Percentiles rank a stretch among this genome's conserved stretches.
These are phyloP conservation scores for Oryctes rhinoceros DNA, from an alignment of 1,140 invertebrate genomes.

Conservation along the genomic window DNA sequence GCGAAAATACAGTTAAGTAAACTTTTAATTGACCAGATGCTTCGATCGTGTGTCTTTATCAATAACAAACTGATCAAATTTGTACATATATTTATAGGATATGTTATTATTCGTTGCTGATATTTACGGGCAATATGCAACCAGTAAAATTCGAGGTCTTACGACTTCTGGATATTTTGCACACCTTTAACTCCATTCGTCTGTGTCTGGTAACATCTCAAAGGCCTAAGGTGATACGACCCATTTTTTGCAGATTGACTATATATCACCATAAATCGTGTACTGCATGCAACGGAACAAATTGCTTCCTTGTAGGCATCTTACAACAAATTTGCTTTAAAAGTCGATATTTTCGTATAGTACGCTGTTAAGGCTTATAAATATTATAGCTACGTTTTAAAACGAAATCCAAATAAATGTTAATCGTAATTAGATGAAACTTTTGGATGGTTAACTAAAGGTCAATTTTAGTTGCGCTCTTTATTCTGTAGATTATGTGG, in stretches of 20 bases:
- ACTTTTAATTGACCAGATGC: constrained; percentile 13
- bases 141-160: neutral
- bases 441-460: too few relatives aligned
- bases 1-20: neutral
- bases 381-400: too few relatives aligned
- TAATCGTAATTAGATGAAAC: too few relatives aligned
- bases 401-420: too few relatives aligned
- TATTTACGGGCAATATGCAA: neutral
- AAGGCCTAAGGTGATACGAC: neutral
- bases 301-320: neutral
- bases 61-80: constrained; percentile 17
- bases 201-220: neutral
- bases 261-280: neutral
- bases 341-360: too few relatives aligned
- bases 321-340: too few relatives aligned
- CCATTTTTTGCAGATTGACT: neutral
- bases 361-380: too few relatives aligned
- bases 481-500: too few relatives aligned
- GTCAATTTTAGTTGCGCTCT: too few relatives aligned
- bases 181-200: neutral
- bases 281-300: neutral
- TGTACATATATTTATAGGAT: neutral
- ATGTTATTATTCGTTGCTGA: neutral
- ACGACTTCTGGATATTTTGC: neutral
- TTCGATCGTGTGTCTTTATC: neutral